Evolutionary conservation across 2,888 invertebrate species (phyloP).

Genomic region (Drosophila prostipennis): DNA sequence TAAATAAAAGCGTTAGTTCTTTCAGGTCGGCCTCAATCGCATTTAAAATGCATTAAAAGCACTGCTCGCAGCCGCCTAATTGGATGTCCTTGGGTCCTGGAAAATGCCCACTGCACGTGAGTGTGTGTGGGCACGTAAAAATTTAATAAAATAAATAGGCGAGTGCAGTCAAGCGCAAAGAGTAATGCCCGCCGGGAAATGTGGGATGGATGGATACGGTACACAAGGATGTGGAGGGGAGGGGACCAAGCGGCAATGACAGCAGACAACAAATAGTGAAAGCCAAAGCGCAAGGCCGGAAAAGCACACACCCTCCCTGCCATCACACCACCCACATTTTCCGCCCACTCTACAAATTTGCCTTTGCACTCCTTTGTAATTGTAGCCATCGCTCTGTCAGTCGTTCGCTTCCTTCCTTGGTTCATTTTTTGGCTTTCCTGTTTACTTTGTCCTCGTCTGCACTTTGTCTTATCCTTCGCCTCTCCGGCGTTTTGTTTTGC

Average conservation of each 20-base stretch:
- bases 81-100: conserved; percentile 19
- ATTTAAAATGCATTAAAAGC: conserved; percentile 43
- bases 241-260: conserved; percentile 10
- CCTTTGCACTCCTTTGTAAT: conserved; percentile 39
- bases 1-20: conserved; percentile 1
- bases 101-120: conserved; percentile 11
- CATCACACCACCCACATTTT: conserved; percentile 1
- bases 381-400: conserved; percentile 14
- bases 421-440: conserved; percentile 31
- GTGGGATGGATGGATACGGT: conserved; percentile 17
- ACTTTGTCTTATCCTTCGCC: conserved; percentile 31
- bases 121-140: conserved; percentile 22
- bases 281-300: conserved; percentile 55
- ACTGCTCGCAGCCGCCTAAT: conserved; percentile 24
- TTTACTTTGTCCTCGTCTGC: conserved; percentile 55
- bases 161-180: conserved; percentile 61
- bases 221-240: conserved; percentile 9
- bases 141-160: conserved; percentile 46
- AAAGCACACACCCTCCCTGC: conserved; percentile 40
- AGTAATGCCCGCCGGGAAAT: conserved; percentile 67
- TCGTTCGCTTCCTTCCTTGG: conserved; percentile 18
- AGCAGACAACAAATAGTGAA: conserved; percentile 44
- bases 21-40: conserved; percentile 3
- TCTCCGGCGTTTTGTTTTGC: conserved; percentile 73
- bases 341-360: conserved; percentile 31